A percentile compares a stretch with the other conserved stretches of the same genome.
These are phyloP conservation scores for Lagopus leucura DNA, from an alignment of 2,113 vertebrate species.

Conservation along the genomic window DNA sequence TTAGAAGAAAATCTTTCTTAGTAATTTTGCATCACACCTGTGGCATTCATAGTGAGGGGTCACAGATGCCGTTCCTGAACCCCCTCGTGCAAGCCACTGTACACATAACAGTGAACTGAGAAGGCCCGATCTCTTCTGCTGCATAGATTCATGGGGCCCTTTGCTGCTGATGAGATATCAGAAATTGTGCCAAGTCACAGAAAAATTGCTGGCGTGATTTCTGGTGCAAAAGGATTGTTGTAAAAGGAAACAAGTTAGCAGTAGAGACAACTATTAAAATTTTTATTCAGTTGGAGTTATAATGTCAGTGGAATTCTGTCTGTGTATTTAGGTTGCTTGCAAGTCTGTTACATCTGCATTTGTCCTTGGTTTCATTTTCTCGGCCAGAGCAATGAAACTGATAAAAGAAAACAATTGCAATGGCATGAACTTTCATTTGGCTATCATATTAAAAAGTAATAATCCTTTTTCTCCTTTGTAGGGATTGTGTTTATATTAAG, in stretches of 20 bases:
- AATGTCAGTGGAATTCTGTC: neutral
- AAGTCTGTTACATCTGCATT: neutral
- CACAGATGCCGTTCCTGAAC: neutral
- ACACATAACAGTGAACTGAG: neutral
- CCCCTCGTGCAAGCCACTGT: neutral
- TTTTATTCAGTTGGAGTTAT: neutral
- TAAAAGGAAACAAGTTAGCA: neutral
- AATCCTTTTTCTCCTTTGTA: neutral
- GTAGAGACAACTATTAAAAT: neutral
- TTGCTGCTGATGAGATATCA: neutral
- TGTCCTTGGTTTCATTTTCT: constrained; percentile 5
- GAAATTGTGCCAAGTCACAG: neutral
- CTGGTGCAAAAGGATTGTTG: neutral
- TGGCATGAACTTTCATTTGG: neutral
- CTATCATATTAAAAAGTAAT: neutral
- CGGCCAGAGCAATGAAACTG: neutral
- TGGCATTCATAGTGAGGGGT: neutral
- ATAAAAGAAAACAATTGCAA: constrained; percentile 2
- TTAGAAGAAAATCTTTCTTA: neutral
- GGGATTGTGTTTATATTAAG: constrained; percentile 7
- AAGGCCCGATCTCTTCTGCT: neutral
- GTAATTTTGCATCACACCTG: neutral
- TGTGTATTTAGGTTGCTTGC: neutral
- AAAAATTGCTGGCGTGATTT: neutral
- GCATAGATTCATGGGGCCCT: neutral